Evolutionary conservation across 2,797 vertebrate species (phyloP).

Genomic region (Hipposideros larvatus): DNA sequence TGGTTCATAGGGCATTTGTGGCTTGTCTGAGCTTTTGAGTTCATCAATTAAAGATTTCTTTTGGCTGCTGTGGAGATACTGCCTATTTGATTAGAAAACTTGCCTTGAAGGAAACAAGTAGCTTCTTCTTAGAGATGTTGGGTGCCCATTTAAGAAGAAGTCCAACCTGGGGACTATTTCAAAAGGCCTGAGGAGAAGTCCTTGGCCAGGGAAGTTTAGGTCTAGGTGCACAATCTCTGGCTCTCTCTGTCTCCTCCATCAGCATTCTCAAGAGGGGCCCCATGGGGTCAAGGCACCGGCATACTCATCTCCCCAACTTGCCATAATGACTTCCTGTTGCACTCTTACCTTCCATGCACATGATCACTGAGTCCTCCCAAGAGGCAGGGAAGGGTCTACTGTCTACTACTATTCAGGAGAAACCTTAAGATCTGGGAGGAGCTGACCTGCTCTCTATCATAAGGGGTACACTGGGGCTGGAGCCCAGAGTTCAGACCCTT

Average conservation of each 20-base stretch:
- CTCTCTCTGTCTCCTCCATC: background rate
- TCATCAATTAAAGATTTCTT: slow-evolving; percentile 80
- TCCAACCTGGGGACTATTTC: slow-evolving; percentile 31
- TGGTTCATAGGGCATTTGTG: slow-evolving; percentile 74
- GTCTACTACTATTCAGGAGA: background rate
- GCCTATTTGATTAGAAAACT: slow-evolving; percentile 44
- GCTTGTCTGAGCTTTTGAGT: slow-evolving; percentile 81
- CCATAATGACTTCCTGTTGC: background rate
- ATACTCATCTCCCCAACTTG: background rate
- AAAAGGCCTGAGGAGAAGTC: background rate
- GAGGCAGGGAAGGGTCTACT: background rate
- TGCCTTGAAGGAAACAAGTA: slow-evolving; percentile 53
- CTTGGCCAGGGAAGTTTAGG: background rate
- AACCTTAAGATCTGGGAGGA: background rate
- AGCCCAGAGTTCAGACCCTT: background rate
- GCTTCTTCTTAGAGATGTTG: slow-evolving; percentile 33
- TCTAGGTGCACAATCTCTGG: background rate
- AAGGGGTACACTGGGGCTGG: background rate
- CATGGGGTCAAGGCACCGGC: background rate
- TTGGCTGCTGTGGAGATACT: slow-evolving; percentile 65
- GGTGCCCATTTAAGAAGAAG: background rate
- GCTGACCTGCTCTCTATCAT: background rate
- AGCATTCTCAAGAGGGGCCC: background rate
- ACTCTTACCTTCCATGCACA: background rate
- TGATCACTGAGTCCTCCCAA: background rate